Percentiles rank a stretch among this genome's conserved stretches.
Conservation (phyloP, 2,797 vertebrate genomes). For the Smutsia temminckii region DNA sequence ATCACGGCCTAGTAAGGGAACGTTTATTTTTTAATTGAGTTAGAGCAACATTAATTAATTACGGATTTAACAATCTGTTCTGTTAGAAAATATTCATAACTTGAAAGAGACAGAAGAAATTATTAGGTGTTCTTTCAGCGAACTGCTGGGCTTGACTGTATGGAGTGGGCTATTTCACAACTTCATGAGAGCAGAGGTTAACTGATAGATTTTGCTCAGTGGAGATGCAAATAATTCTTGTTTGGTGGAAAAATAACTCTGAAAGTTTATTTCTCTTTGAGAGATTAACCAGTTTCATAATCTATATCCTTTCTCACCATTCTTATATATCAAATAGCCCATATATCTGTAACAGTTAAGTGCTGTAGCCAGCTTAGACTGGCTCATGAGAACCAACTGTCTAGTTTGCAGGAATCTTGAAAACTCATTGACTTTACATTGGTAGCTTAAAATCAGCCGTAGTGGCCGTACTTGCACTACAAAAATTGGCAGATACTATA, state of each 20-base stretch:
- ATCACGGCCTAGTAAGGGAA: not conserved
- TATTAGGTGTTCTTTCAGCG: not conserved
- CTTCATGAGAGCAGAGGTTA: not conserved
- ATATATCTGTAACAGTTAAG: not conserved
- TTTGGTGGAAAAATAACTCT: not conserved
- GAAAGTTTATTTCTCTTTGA: slow-evolving; percentile 2
- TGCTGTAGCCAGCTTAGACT: not conserved
- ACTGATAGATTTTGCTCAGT: not conserved
- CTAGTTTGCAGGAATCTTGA: not conserved
- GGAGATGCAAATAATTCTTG: not conserved
- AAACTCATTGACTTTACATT: not conserved
- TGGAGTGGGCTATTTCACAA: not conserved
- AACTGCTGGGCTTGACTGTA: not conserved
- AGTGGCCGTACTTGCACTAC: too few species aligned
- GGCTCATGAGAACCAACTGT: not conserved
- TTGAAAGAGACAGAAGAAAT: not conserved
- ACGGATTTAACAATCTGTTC: not conserved
- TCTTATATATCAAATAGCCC: not conserved
- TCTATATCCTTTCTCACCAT: not conserved
- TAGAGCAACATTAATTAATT: not conserved
- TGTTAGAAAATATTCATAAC: not conserved
- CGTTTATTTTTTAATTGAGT: not conserved
- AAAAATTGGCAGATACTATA: not conserved
- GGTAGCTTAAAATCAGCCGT: not conserved
- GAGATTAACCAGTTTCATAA: not conserved